phyloP scores from a whole-genome alignment of 1,140 invertebrate species.

The Caenorhabditis latens region DNA sequence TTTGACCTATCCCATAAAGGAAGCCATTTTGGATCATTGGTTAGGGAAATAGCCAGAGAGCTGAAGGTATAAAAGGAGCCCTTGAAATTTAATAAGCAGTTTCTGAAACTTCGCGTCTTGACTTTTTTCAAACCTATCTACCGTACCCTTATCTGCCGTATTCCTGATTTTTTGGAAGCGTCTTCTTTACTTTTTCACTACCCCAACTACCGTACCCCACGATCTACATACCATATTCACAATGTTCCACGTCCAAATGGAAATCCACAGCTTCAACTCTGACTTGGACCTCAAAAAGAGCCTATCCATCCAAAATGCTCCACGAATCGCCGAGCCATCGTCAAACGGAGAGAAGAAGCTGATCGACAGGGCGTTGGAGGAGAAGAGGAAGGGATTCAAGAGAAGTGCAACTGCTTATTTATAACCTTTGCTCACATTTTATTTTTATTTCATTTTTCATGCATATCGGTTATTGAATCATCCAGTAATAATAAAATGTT shows the following conservation, averaged over 20 bases:
- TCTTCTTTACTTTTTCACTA: no score
- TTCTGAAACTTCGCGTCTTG: not conserved
- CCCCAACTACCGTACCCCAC: not conserved
- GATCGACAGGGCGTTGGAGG: conserved; percentile 23
- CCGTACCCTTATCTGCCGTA: no score
- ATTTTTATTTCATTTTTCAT: not conserved
- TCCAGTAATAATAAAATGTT: no score
- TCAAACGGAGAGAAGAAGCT: conserved; percentile 12
- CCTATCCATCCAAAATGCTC: not conserved
- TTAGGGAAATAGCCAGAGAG: no score
- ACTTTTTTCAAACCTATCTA: not conserved
- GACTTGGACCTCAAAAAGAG: conserved; percentile 13
- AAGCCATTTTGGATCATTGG: not conserved
- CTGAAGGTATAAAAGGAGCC: not conserved
- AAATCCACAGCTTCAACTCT: conserved; percentile 34
- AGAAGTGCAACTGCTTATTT: not conserved
- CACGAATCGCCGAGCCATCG: not conserved
- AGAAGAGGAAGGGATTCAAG: not conserved
- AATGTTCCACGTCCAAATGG: conserved; percentile 48
- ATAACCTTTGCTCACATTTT: not conserved
- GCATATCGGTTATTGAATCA: no score
- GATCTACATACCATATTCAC: not conserved
- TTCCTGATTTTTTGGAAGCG: no score
- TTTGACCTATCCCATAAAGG: not conserved
- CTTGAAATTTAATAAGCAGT: no score